Base-by-base conservation (phyloP, 2,113 vertebrate species). In the Ramphastos sulfuratus region DNA sequence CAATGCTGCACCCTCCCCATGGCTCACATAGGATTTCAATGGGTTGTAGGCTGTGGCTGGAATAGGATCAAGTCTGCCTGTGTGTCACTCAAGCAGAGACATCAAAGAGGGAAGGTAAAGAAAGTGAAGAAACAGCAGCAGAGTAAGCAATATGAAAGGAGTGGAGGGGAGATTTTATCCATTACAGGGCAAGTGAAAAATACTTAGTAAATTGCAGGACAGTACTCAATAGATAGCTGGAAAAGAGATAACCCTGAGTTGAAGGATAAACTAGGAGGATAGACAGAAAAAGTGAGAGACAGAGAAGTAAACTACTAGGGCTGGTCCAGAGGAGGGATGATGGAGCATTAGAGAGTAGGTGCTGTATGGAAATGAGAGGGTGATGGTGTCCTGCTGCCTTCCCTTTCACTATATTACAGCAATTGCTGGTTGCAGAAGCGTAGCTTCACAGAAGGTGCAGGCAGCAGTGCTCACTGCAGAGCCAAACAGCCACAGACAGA, bases 1-100 rank as follows among this genome's bases (percentile, higher is more conserved):
- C 27, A 44, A 15, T 0, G 1, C 14, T 61, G 30, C 18, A 4
- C 64, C 42, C 27, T 75, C 28, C 33, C 71, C 15, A 8, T 4
- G 35, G 63, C 63, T 89, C 39, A 23, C 0, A 1, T 5, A 55
- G 67, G 56, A 15, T 75, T 71, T 60, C 46, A 14, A 12, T 10
- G 44, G 46, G 39, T 39, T 73, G 30, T n/a, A 19, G 10, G 42
- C 61, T 65, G 50, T 44, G 74, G 13, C 64, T 90, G 94, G 63
- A 79, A 59, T 12, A 10, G 20, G 11, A 58, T 42, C 59, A 73
- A 82, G 3, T 27, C n/a, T 63, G 30, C 31, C 25, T n/a, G 8
- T 14, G 8, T 3, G 3, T 30, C 73, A 27, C 25, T 87, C 3
- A 23, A 77, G 72, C 24, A 58, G 39, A 44, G 42, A 23, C 2